Percentiles rank a stretch among this genome's conserved stretches.
phyloP scores from a whole-genome alignment of 1,140 invertebrate species.

The Drosophila sp. region DNA sequence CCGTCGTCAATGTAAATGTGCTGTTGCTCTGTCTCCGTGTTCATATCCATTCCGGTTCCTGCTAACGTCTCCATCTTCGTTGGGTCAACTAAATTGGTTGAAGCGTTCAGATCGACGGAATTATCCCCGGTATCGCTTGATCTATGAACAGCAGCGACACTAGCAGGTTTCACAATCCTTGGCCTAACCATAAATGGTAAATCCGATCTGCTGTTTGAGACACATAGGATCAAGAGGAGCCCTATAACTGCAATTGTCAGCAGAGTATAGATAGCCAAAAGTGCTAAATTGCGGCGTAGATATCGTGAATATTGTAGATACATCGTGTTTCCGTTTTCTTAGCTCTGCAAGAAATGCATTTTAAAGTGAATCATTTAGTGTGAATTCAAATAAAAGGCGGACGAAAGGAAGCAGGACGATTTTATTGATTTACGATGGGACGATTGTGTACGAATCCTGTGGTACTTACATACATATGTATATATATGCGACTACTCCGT shows the following conservation, averaged over 20 bases:
- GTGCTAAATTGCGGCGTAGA: constrained; percentile 8
- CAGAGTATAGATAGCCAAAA: constrained; percentile 7
- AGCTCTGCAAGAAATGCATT: not conserved
- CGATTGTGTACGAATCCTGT: not conserved
- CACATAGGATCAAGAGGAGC: constrained; percentile 7
- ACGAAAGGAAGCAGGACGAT: not conserved
- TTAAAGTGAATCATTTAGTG: not conserved
- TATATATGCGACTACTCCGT: not conserved
- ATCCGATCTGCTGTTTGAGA: constrained; percentile 9
- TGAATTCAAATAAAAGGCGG: not conserved
- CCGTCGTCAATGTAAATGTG: constrained; percentile 18
- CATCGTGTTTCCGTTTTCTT: not conserved
- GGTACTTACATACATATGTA: not conserved
- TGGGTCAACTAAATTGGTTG: not conserved
- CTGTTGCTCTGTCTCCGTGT: constrained; percentile 4
- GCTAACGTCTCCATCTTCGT: not conserved
- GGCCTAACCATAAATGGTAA: constrained; percentile 14
- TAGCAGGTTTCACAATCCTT: not conserved
- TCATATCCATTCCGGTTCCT: not conserved
- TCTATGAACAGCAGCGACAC: constrained; percentile 1
- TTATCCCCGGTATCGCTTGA: not conserved
- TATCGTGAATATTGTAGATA: constrained; percentile 19
- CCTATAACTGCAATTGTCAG: constrained; percentile 19
- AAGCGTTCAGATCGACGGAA: not conserved
- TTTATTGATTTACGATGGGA: constrained; percentile 5